phyloP scores from a whole-genome alignment of 1,140 invertebrate species.

The Dryas iulia region DNA sequence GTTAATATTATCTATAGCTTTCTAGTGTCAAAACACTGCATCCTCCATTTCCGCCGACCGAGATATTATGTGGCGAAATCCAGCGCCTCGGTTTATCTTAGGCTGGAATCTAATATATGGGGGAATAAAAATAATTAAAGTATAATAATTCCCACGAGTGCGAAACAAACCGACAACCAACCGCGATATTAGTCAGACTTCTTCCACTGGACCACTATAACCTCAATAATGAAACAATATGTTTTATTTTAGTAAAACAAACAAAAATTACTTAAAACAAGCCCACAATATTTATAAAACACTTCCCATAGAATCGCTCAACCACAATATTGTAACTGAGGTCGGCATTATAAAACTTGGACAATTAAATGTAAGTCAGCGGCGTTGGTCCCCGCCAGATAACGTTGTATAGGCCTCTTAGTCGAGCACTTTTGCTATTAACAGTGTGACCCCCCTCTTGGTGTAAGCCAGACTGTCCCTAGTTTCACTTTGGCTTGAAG shows the following conservation, averaged over 20 bases:
- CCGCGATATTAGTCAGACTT: background rate
- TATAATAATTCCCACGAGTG: background rate
- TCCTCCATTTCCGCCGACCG: no score
- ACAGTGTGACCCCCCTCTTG: slow-evolving; percentile 49
- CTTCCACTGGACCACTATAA: background rate
- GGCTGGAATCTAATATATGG: no score
- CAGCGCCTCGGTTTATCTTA: no score
- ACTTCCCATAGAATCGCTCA: background rate
- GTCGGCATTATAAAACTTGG: slow-evolving; percentile 70
- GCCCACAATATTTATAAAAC: slow-evolving; percentile 7
- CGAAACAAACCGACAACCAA: background rate
- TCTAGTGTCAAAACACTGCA: no score
- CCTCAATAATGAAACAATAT: no score
- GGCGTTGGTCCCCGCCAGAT: slow-evolving; percentile 60
- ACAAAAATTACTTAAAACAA: background rate
- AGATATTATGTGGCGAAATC: no score
- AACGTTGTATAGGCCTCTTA: slow-evolving; percentile 63
- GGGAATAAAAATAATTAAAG: no score
- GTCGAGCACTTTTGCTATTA: slow-evolving; percentile 65
- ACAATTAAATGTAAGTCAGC: slow-evolving; percentile 74
- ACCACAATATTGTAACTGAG: slow-evolving; percentile 44
- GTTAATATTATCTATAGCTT: no score
- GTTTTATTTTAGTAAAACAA: no score
- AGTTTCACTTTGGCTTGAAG: slow-evolving; percentile 19
- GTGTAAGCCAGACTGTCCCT: slow-evolving; percentile 41